Percentiles rank a stretch among this genome's conserved stretches.
Conservation (phyloP, 2,888 invertebrate species). For the Leptopilina drosophilae region DNA sequence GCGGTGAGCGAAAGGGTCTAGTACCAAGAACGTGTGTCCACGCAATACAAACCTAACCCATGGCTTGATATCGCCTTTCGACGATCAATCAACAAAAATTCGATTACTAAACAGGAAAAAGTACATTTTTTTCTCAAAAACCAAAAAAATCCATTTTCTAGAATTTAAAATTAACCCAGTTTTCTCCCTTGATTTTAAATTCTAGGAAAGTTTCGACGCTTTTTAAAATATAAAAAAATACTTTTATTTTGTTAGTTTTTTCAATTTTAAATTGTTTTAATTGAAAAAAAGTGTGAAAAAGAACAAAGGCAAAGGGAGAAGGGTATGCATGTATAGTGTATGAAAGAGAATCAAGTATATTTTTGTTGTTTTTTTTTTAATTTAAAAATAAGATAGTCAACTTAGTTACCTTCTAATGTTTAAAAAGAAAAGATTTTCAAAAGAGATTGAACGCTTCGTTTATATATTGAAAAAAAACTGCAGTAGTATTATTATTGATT, state of each 20-base stretch:
- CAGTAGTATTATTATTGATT: slow-evolving; percentile 54
- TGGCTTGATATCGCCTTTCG: slow-evolving; percentile 20
- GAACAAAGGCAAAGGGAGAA: slow-evolving; percentile 46
- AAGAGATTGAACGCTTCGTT: slow-evolving; percentile 60
- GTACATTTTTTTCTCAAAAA: not conserved
- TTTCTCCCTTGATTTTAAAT: not conserved
- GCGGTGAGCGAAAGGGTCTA: slow-evolving; percentile 87
- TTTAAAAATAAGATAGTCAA: slow-evolving; percentile 49
- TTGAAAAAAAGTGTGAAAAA: not conserved
- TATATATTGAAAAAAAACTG: slow-evolving; percentile 54
- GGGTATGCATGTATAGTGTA: slow-evolving; percentile 72
- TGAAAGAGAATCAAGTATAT: slow-evolving; percentile 60
- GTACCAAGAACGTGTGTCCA: slow-evolving; percentile 85
- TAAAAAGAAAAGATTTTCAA: slow-evolving; percentile 45
- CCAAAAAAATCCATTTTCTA: not conserved
- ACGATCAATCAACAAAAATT: not conserved
- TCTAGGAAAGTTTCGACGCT: not conserved
- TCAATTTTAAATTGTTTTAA: not conserved
- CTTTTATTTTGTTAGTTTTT: too few relatives aligned
- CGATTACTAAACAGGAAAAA: slow-evolving; percentile 1
- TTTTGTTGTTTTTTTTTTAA: not conserved
- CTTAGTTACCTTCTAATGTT: slow-evolving; percentile 52
- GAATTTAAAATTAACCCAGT: not conserved
- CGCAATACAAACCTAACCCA: slow-evolving; percentile 72
- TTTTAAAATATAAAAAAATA: too few relatives aligned